Evolutionary conservation across 30 jellyfish, hydroid and myxozoan species (phyloP), one percentile per base, ranked within the genome.

Genomic region (Haliclystus octoradiatus): DNA sequence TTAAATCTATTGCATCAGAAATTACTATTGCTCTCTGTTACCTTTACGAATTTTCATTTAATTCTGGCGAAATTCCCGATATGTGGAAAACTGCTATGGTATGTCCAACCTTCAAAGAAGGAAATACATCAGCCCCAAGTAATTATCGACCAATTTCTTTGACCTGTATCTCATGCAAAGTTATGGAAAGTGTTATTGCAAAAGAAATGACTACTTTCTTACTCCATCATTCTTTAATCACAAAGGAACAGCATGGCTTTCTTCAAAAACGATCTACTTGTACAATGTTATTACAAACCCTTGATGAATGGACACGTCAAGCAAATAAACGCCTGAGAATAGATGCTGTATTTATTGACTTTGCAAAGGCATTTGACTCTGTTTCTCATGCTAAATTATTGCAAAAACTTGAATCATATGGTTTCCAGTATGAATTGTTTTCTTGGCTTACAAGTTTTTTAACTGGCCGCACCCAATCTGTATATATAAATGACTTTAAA

Each of bases 121-220:
- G 51, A 1, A 65, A 65, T n/a, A 65, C 30, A 65, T 2, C 12
- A 28, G 82, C 65, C 52, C 87, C 87, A 0, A 63, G 68, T 22
- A 75, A 66, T 63, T 65, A 75, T 31, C 33, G 87, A 68, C 74
- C 79, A 1, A 65, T 75, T 57, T 75, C 79, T 3, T 50, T 75
- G 19, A 75, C 79, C 0, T 75, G 78, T 26, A 64, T 64, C 1
- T 22, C 73, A 26, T 75, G 87, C 46, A 65, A 65, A 65, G 34
- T 75, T 32, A 30, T 75, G 1, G 87, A 75, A 49, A 78, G 66
- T 26, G 66, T 65, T n/a, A 27, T 66, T 31, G 31, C 79, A 65
- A 65, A 73, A 5, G 52, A 33, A 1, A 65, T 75, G 14, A 28
- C 14, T n/a, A 74, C 29, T 34, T 74, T 65, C 66, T 68, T 75